Percentiles rank a stretch among this genome's conserved stretches.
phyloP scores from a whole-genome alignment of 2,113 vertebrate species.

The Cinclus mexicanus region DNA sequence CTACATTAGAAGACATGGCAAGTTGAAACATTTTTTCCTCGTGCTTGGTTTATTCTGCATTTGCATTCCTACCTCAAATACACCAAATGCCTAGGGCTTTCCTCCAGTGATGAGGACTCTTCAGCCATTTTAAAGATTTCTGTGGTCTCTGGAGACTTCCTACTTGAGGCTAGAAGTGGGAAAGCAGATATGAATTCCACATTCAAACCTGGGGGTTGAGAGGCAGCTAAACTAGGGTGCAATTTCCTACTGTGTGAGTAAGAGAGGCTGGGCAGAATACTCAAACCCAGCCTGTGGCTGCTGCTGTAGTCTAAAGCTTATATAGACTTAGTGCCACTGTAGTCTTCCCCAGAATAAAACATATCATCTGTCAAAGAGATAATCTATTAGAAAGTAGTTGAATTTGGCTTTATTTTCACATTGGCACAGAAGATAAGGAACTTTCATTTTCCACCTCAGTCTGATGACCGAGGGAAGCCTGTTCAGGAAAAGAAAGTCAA shows the following conservation, averaged over 20 bases:
- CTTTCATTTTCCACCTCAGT: neutral
- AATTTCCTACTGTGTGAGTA: neutral
- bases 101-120: neutral
- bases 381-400: neutral
- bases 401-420: neutral
- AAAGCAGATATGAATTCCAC: neutral
- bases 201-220: neutral
- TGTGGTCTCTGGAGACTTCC: constrained; percentile 21
- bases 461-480: neutral
- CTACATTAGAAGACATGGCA: neutral
- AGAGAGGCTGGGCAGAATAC: neutral
- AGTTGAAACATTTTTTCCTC: neutral
- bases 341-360: neutral
- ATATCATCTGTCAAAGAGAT: neutral
- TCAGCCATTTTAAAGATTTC: constrained; percentile 36
- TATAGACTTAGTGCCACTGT: neutral
- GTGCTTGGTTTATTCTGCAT: neutral
- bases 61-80: constrained; percentile 9
- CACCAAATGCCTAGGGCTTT: neutral
- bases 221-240: neutral
- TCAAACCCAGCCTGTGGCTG: neutral
- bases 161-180: neutral
- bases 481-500: neutral
- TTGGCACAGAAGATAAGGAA: neutral
- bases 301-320: neutral